These are phyloP conservation scores for Amphiura filiformis DNA, from an alignment of 35 echinoderm and acorn worm species.

Conservation along the genomic window DNA sequence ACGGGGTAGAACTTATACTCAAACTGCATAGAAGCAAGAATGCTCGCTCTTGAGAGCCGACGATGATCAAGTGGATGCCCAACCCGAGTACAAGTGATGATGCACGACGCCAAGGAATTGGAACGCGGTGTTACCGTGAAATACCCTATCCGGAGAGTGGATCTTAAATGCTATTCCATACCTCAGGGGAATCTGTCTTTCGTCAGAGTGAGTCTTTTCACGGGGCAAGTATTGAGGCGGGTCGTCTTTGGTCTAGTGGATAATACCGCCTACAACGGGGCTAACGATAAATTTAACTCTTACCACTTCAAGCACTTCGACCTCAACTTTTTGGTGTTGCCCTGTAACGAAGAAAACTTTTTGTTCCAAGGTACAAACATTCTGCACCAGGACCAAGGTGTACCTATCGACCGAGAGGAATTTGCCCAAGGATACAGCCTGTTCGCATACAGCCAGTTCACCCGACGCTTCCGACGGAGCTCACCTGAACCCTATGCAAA, in stretches of 20 bases:
- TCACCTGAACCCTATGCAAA: too few species aligned
- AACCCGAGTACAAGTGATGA: conserved; percentile 35
- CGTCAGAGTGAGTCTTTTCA: conserved; percentile 35
- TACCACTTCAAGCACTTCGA: conserved; percentile 34
- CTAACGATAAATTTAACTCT: conserved; percentile 10
- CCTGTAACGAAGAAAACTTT: conserved; percentile 21
- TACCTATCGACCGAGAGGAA: too few species aligned
- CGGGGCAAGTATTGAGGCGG: conserved; percentile 20
- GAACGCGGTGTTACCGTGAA: conserved; percentile 41
- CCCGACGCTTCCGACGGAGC: too few species aligned
- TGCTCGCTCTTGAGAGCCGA: conserved; percentile 42
- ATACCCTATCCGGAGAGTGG: conserved; percentile 47
- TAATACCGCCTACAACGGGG: conserved; percentile 26
- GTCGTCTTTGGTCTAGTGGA: not conserved
- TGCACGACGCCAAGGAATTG: conserved; percentile 28
- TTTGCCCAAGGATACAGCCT: too few species aligned
- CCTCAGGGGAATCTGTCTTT: conserved; percentile 54
- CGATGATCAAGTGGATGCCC: not conserved
- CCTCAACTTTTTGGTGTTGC: conserved; percentile 25
- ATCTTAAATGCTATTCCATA: conserved; percentile 30
- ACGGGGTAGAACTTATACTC: conserved; percentile 51
- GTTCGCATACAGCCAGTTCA: too few species aligned
- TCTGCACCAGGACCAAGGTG: too few species aligned
- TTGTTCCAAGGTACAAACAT: too few species aligned
- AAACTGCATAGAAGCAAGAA: conserved; percentile 65